Base-by-base conservation (phyloP, 1,140 invertebrate species). In the Homalodisca vitripennis region DNA sequence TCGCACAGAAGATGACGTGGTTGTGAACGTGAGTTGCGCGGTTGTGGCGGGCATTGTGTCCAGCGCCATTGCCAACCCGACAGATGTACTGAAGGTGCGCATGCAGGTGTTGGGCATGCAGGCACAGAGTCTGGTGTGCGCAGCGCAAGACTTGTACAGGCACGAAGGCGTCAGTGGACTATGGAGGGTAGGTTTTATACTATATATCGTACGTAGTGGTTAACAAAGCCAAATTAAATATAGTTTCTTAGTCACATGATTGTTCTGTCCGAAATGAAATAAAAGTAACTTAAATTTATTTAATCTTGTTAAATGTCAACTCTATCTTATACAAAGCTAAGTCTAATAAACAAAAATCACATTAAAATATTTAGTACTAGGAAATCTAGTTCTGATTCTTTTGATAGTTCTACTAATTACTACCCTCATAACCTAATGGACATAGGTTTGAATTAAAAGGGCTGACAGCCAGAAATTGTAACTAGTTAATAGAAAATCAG, bases 1-100 rank as follows among this genome's bases (percentile, higher is more conserved):
- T 73, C 82, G 83, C 66, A 78, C 82, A 76, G 76, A 82, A 74
- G 92, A 94, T 76, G 85, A 88, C 74, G 83, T 97, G 29, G 80
- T 87, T 71, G 86, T 90, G 47, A 97, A 97, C 82, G 87, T 96
- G 47, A 81, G 90, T 66, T 97, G 94, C 83, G 95, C 92, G 27
- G 88, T 92, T 17, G 81, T 90, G 73, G 91, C 92, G 14, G 92
- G 92, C 26, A 92, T 93, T 6, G 83, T 97, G 53, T 95, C 94
- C 22, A 95, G 94, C 77, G 93, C 95, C n/a, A 92, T 98, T 74
- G 95, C 95, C 14, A 97, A 96, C 84, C 96, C 96, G n/a, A 96
- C 95, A 1, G 97, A 98, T 85, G 92, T 98, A 10, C 85, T 98
- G n/a, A 98, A 98, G 86, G 95, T 98, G 55, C 87, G 93, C 70